phyloP scores from a whole-genome alignment of 2,113 vertebrate genomes.

The Rhinopomastus cyanomelas region DNA sequence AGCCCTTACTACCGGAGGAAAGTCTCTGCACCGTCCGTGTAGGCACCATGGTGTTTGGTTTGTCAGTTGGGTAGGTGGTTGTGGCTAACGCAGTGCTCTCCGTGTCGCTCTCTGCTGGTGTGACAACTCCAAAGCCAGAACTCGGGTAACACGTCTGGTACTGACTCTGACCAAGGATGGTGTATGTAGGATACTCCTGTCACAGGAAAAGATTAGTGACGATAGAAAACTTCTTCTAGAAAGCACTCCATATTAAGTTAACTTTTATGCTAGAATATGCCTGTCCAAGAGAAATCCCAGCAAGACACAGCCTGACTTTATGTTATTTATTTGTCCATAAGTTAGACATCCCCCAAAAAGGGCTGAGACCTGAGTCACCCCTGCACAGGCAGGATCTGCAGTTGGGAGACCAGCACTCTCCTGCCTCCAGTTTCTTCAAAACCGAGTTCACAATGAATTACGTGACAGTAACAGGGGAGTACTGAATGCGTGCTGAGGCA shows the following conservation, averaged over 20 bases:
- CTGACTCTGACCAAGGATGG: conserved; percentile 88
- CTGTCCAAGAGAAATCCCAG: background rate
- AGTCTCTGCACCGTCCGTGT: conserved; percentile 70
- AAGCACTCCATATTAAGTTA: background rate
- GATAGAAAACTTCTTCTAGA: background rate
- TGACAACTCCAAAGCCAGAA: conserved; percentile 82
- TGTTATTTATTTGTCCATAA: background rate
- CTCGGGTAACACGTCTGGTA: conserved; percentile 89
- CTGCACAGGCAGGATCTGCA: background rate
- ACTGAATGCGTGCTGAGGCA: background rate
- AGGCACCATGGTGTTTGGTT: conserved; percentile 74
- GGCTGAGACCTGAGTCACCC: background rate
- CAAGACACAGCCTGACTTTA: background rate
- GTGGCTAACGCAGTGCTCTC: conserved; percentile 66
- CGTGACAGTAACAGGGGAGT: background rate
- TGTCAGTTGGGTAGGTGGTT: conserved; percentile 79
- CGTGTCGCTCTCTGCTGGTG: conserved; percentile 72
- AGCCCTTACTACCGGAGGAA: conserved; percentile 72
- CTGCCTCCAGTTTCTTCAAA: background rate
- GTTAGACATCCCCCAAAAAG: background rate
- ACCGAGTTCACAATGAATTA: background rate
- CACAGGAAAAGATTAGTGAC: background rate
- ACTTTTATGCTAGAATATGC: background rate
- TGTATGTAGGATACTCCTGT: conserved; percentile 92
- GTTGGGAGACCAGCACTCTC: background rate